phyloP scores from a whole-genome alignment of 2,888 invertebrate genomes.

The Aspidapion aeneum region DNA sequence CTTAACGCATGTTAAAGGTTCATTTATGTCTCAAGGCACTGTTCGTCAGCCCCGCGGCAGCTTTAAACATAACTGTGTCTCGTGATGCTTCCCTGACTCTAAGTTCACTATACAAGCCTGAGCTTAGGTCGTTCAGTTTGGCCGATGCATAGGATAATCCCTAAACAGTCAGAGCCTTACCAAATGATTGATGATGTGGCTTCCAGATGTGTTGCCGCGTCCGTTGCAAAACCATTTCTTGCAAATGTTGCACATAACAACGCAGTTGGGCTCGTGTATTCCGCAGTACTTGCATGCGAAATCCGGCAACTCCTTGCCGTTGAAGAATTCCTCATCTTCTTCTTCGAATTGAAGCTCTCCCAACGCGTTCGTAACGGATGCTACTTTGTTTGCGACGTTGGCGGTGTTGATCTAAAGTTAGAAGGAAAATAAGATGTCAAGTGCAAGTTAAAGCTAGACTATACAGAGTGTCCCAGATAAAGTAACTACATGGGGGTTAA shows the following conservation, averaged over 20 bases:
- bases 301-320: slow-evolving; percentile 83
- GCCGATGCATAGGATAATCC: no score
- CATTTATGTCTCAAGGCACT: no score
- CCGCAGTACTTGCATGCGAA: slow-evolving; percentile 99
- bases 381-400: slow-evolving; percentile 60
- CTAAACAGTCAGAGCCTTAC: no score
- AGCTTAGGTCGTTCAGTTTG: no score
- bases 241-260: slow-evolving; percentile 97
- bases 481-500: no score
- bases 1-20: no score
- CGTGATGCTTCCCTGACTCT: no score
- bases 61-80: no score
- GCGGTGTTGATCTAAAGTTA: slow-evolving; percentile 46
- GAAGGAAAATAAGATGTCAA: not conserved
- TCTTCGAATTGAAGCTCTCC: slow-evolving; percentile 94
- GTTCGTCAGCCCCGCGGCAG: no score
- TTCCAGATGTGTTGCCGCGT: slow-evolving; percentile 94
- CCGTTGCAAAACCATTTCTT: slow-evolving; percentile 99
- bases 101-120: no score
- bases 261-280: slow-evolving; percentile 95
- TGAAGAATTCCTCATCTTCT: slow-evolving; percentile 87
- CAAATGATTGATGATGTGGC: slow-evolving; percentile 98
- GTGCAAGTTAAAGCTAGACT: no score
- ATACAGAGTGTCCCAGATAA: no score
- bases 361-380: slow-evolving; percentile 66